Percentiles rank a stretch among this genome's conserved stretches.
These are phyloP conservation scores for Sakesphorus luctuosus DNA, from an alignment of 2,113 vertebrate species.

Conservation along the genomic window DNA sequence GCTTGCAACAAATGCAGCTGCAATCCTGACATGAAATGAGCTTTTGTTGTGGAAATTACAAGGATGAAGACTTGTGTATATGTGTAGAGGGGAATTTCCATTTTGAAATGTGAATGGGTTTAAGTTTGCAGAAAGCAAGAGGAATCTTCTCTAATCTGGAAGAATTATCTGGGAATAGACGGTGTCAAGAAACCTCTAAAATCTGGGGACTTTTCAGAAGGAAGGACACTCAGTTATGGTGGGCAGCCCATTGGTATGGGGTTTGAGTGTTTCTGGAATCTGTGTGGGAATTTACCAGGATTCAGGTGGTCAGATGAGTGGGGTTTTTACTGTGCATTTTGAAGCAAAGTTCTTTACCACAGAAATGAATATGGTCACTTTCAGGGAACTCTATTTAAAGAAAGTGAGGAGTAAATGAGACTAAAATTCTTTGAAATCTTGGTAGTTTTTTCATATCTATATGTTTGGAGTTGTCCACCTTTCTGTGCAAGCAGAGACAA, in stretches of 20 bases:
- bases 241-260: not conserved
- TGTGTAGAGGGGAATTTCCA: not conserved
- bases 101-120: not conserved
- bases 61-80: not conserved
- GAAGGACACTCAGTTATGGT: not conserved
- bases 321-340: not conserved
- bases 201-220: fast-evolving
- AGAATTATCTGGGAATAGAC: not conserved
- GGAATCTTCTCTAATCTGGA: not conserved
- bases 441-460: not conserved
- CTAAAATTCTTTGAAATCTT: not conserved
- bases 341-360: not conserved
- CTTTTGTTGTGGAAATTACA: not conserved
- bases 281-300: not conserved
- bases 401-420: not conserved
- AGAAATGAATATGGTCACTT: not conserved
- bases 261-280: not conserved
- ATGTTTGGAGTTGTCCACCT: not conserved
- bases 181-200: not conserved
- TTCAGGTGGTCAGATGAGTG: not conserved
- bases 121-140: not conserved
- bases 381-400: not conserved
- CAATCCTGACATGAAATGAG: not conserved
- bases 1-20: not conserved
- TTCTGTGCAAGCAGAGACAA: not conserved